Evolutionary conservation across 2,797 vertebrate species (phyloP).

Genomic region (Zenarchopterus dispar): DNA sequence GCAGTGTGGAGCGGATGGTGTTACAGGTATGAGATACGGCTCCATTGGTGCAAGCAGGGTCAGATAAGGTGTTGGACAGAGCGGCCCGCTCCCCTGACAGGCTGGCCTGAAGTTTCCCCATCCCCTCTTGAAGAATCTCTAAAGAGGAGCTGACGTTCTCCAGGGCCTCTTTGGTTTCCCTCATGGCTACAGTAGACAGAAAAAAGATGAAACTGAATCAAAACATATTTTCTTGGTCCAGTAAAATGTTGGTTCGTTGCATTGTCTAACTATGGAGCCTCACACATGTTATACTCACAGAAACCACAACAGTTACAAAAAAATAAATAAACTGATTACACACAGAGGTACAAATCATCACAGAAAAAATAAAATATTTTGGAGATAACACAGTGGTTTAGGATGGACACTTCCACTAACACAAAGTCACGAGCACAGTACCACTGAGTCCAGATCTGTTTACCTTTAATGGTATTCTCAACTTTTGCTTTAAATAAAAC

Average conservation of each 20-base stretch:
- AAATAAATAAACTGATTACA: slow-evolving; percentile 8
- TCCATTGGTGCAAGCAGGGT: slow-evolving; percentile 81
- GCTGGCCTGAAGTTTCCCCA: slow-evolving; percentile 78
- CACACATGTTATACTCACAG: background rate
- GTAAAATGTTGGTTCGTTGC: background rate
- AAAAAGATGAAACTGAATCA: background rate
- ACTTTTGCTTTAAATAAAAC: slow-evolving; percentile 86
- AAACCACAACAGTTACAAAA: background rate
- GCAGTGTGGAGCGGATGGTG: slow-evolving; percentile 81
- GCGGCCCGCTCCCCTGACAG: slow-evolving; percentile 79
- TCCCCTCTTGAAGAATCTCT: slow-evolving; percentile 86
- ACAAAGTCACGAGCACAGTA: slow-evolving; percentile 49
- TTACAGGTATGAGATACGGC: slow-evolving; percentile 82
- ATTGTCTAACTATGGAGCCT: background rate
- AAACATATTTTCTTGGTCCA: background rate
- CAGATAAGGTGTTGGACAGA: slow-evolving; percentile 85
- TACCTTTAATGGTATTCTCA: slow-evolving; percentile 90
- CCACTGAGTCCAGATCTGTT: slow-evolving; percentile 54
- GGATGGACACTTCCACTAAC: slow-evolving; percentile 29
- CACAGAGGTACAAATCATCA: slow-evolving; percentile 30
- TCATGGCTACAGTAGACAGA: slow-evolving; percentile 82
- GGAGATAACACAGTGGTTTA: slow-evolving; percentile 43
- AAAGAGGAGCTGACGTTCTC: slow-evolving; percentile 85
- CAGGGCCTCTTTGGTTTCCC: slow-evolving; percentile 87
- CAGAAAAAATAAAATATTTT: slow-evolving; percentile 1